Evolutionary conservation across 2,888 invertebrate genomes (phyloP).

Genomic region (Caenorhabditis japonica): DNA sequence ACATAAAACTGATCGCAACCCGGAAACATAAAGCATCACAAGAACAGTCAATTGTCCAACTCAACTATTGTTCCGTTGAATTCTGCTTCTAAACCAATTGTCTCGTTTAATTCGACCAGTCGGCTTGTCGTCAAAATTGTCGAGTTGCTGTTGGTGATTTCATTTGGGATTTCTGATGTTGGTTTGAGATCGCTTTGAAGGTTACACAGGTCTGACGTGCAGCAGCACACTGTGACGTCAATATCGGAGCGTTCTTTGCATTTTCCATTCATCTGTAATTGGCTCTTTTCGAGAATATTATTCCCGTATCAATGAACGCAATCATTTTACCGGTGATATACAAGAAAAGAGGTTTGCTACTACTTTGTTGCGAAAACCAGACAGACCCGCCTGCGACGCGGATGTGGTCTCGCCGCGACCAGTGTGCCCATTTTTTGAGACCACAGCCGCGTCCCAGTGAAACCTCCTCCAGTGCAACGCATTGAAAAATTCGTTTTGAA

Average conservation of each 20-base stretch:
- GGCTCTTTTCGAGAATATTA: too few relatives aligned
- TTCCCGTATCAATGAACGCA: too few relatives aligned
- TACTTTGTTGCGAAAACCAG: too few relatives aligned
- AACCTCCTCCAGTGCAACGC: too few relatives aligned
- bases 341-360: too few relatives aligned
- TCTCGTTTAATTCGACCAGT: constrained; percentile 37
- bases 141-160: neutral
- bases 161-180: constrained; percentile 11
- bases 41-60: constrained; percentile 34
- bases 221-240: constrained; percentile 53
- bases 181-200: constrained; percentile 50
- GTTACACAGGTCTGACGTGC: constrained; percentile 52
- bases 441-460: too few relatives aligned
- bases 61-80: constrained; percentile 31
- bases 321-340: too few relatives aligned
- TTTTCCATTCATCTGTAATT: constrained; percentile 39
- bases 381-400: too few relatives aligned
- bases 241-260: constrained; percentile 49
- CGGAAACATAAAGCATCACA: neutral
- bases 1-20: constrained; percentile 16
- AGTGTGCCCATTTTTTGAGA: too few relatives aligned
- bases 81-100: constrained; percentile 29
- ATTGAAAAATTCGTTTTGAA: too few relatives aligned
- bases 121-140: constrained; percentile 6
- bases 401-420: too few relatives aligned